phyloP scores from a whole-genome alignment of 1,140 invertebrate species.

The Samia ricini region DNA sequence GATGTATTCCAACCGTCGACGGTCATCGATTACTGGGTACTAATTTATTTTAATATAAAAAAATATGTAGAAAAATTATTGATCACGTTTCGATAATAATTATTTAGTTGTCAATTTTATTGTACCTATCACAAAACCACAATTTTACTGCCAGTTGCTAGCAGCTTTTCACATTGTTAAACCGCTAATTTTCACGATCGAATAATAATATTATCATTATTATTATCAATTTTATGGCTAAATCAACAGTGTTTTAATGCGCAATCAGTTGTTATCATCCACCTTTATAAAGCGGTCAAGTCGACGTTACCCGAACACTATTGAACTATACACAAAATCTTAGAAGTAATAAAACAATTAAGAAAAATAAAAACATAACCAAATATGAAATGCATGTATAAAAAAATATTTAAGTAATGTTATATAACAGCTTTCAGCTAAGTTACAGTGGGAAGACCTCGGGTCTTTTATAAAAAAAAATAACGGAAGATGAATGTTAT shows the following conservation, averaged over 20 bases:
- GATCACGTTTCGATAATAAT: slow-evolving; percentile 54
- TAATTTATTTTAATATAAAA: slow-evolving; percentile 37
- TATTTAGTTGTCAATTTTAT: slow-evolving; percentile 68
- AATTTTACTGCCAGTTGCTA: slow-evolving; percentile 74
- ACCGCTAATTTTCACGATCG: slow-evolving; percentile 40
- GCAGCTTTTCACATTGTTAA: slow-evolving; percentile 64
- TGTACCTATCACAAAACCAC: slow-evolving; percentile 73
- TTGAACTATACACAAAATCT: slow-evolving; percentile 28
- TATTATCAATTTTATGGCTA: slow-evolving; percentile 43
- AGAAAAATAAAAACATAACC: slow-evolving; percentile 49
- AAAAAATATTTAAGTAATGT: slow-evolving; percentile 47
- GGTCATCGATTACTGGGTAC: slow-evolving; percentile 18
- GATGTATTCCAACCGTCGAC: slow-evolving; percentile 16
- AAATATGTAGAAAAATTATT: slow-evolving; percentile 66
- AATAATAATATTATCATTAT: no score
- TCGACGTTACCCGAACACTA: slow-evolving; percentile 11
- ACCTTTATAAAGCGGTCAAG: slow-evolving; percentile 10
- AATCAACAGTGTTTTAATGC: slow-evolving; percentile 30
- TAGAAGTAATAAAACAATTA: slow-evolving; percentile 50
- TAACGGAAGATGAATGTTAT: no score
- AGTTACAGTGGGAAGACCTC: slow-evolving; percentile 27
- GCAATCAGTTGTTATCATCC: background rate
- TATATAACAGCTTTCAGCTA: slow-evolving; percentile 54
- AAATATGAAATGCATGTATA: slow-evolving; percentile 48
- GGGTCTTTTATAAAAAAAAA: no score